phyloP scores from a whole-genome alignment of 2,888 invertebrate genomes.

The Nephrotoma appendiculata region DNA sequence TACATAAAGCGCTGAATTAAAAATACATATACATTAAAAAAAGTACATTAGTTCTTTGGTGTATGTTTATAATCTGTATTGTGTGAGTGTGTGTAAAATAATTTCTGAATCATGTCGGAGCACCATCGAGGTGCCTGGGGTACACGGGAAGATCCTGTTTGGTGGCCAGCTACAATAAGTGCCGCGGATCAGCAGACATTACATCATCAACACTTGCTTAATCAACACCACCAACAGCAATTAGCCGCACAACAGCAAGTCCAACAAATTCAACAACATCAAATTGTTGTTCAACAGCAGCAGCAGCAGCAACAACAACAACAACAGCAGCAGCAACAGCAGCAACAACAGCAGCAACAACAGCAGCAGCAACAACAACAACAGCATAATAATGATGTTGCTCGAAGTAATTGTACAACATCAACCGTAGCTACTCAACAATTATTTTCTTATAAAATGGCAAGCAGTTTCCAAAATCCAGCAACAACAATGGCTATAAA shows the following conservation, averaged over 20 bases:
- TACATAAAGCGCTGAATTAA: constrained; percentile 13
- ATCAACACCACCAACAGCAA: constrained; percentile 39
- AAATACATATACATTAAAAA: constrained; percentile 11
- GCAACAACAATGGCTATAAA: constrained; percentile 49
- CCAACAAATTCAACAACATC: constrained; percentile 20
- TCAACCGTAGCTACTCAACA: constrained; percentile 50
- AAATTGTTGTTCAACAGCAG: constrained; percentile 16
- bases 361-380: constrained; percentile 33
- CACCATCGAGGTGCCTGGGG: constrained; percentile 50
- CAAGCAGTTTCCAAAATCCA: constrained; percentile 63
- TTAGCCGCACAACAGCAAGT: constrained; percentile 28
- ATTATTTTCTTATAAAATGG: constrained; percentile 75
- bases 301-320: constrained; percentile 21
- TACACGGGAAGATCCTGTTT: constrained; percentile 43
- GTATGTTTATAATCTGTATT: constrained; percentile 2
- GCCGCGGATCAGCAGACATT: constrained; percentile 35
- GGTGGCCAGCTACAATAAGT: constrained; percentile 40
- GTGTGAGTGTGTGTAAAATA: not conserved
- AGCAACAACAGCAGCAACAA: constrained; percentile 32
- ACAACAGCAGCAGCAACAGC: constrained; percentile 35
- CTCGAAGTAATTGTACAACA: constrained; percentile 41
- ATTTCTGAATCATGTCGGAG: constrained; percentile 39
- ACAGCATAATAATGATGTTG: constrained; percentile 35
- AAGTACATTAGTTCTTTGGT: not conserved
- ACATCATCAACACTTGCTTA: constrained; percentile 36